Percentiles rank a stretch among this genome's conserved stretches.
Conservation (phyloP, 2,113 vertebrate species). For the Motacilla alba region DNA sequence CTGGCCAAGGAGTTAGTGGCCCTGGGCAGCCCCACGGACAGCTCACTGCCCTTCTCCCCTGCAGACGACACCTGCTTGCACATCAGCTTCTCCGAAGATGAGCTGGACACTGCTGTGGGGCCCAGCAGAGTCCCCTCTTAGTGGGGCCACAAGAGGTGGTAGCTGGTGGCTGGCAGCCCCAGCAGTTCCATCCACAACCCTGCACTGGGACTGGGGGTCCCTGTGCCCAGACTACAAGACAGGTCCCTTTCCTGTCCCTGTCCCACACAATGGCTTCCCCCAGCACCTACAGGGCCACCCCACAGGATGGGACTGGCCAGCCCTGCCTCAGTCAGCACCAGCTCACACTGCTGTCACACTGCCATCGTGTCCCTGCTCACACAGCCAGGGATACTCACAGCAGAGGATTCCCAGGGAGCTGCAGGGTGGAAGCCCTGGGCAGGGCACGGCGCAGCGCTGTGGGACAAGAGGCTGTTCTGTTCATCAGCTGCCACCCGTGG, state of each 20-base stretch:
- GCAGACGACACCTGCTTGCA: constrained; percentile 80
- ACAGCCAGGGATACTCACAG: neutral
- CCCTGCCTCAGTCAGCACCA: neutral
- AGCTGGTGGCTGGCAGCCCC: neutral
- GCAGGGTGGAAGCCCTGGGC: neutral
- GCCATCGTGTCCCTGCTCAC: neutral
- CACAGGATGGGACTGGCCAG: neutral
- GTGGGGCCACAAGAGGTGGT: neutral
- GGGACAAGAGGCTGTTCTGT: accelerated
- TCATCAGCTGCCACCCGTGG: accelerated
- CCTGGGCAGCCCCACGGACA: constrained; percentile 4
- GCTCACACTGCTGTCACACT: neutral
- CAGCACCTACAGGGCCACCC: accelerated
- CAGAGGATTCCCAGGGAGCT: neutral
- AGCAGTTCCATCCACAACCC: neutral
- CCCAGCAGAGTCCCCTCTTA: neutral
- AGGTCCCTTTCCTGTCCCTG: neutral
- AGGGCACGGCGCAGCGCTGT: accelerated
- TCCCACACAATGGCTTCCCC: neutral
- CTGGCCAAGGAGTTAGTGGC: neutral
- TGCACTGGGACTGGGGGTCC: accelerated
- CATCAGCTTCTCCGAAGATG: constrained; percentile 86
- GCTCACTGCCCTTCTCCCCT: constrained; percentile 57
- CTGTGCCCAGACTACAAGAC: neutral
- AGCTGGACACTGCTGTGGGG: constrained; percentile 34